Base-by-base conservation (phyloP, 2,888 invertebrate species). In the Thecocarcelia acutangulata region DNA sequence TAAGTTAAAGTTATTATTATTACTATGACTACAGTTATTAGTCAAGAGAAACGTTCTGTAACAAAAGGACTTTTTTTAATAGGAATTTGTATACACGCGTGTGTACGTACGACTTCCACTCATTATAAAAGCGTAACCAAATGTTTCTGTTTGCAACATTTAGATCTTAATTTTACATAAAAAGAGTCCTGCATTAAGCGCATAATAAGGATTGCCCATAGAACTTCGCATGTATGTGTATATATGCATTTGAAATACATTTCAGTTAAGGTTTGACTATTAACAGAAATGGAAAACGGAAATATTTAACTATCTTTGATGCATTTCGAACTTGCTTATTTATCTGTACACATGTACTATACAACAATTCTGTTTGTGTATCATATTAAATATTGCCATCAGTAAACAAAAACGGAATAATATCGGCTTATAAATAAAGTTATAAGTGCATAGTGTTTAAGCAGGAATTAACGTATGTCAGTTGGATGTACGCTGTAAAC, bases 1-100 rank as follows among this genome's bases (percentile, higher is more conserved):
- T 83, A 78, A 82, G 80, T 80, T 79, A 68, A 64, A 80, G 68
- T 70, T 76, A 82, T 75, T 78, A 80, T 82, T 82, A 79, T 74
- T 64, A 37, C 82, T 64, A 15, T 59, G 76, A 46, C 68, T 68
- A 52, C 44, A 17, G 46, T 56, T 28, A 17, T 48, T 56, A 42
- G 46, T 42, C 52, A 58, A 54, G 28, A 69, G 56, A 50, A 64
- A 19, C 19, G 58, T 50, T n/a, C 21, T 11, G 48, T 42, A 50
- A 48, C 50, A 68, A 54, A 63, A 63, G n/a, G 44, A 56, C 56
- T 40, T 56, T 63, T 56, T 56, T 13, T 12, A 63, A 13, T 15
- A 56, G 19, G 13, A 21, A 3, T 50, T 66, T 24, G 4, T 21
- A 13, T 42, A 21, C 6, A 42, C 15, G 13, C 28, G 15, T 17